phyloP scores from a whole-genome alignment of 2,888 invertebrate species.

The Encarsia formosa region DNA sequence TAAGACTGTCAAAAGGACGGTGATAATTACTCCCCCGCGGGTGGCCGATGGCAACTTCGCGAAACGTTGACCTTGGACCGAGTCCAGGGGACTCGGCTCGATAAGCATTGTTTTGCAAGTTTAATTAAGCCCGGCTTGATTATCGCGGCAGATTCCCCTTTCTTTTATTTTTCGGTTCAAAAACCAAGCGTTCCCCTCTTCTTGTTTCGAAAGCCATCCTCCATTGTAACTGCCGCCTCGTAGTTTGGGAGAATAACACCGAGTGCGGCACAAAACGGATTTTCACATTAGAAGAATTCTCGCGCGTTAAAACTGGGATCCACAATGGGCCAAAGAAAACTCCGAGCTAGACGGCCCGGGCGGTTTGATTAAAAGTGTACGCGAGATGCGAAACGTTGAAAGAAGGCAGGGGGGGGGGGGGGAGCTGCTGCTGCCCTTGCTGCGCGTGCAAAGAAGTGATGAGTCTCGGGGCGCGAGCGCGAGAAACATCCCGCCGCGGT shows the following conservation, averaged over 20 bases:
- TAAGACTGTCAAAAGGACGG: slow-evolving; percentile 20
- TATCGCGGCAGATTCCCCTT: too few species aligned
- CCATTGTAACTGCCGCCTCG: too few species aligned
- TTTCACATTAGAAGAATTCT: slow-evolving; percentile 13
- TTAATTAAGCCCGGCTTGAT: slow-evolving; percentile 24
- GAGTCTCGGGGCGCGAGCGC: not conserved
- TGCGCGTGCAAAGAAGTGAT: not conserved
- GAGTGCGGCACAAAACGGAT: slow-evolving; percentile 11
- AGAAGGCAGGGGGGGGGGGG: not conserved
- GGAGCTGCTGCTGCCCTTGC: not conserved
- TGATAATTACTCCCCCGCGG: slow-evolving; percentile 19
- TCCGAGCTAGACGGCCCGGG: slow-evolving; percentile 11
- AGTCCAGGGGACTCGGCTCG: slow-evolving; percentile 4
- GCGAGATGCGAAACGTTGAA: not conserved
- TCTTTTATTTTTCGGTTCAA: too few species aligned
- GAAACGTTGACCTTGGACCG: slow-evolving; percentile 21
- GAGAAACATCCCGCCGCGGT: too few species aligned
- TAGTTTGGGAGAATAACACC: too few species aligned
- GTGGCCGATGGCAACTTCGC: slow-evolving; percentile 10
- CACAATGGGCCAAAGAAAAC: too few species aligned
- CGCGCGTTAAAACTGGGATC: too few species aligned
- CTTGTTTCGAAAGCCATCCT: too few species aligned
- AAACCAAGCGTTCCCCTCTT: too few species aligned
- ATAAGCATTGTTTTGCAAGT: slow-evolving; percentile 23
- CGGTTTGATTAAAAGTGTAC: slow-evolving; percentile 6